Conservation (phyloP, 2,888 invertebrate species). For the Criorhina ranunculi region DNA sequence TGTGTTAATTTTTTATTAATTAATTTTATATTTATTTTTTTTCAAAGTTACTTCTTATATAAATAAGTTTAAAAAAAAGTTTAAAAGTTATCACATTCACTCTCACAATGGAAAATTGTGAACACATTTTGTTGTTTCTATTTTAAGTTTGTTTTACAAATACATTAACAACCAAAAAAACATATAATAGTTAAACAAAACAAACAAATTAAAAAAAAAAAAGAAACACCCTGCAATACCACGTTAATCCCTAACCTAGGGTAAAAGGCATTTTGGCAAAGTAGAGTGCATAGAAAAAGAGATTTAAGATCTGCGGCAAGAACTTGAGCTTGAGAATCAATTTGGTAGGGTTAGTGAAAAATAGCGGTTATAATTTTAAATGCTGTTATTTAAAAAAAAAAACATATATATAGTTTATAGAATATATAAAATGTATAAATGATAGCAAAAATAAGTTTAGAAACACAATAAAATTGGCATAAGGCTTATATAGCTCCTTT, state of each 20-base stretch:
- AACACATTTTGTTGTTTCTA: conserved; percentile 50
- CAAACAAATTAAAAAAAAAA: conserved; percentile 7
- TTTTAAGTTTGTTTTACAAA: conserved; percentile 46
- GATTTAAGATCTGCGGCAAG: conserved; percentile 72
- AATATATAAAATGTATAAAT: conserved; percentile 25
- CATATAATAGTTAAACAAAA: conserved; percentile 30
- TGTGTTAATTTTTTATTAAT: conserved; percentile 29
- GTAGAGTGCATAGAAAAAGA: conserved; percentile 56
- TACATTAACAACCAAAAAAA: conserved; percentile 49
- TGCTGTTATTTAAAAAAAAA: conserved; percentile 2
- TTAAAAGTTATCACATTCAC: conserved; percentile 67
- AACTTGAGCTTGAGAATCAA: conserved; percentile 36
- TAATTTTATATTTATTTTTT: conserved; percentile 9
- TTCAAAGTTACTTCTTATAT: conserved; percentile 36
- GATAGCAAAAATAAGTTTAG: conserved; percentile 14
- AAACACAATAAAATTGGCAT: conserved; percentile 5
- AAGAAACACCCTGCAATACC: conserved; percentile 66
- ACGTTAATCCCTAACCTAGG: conserved; percentile 68
- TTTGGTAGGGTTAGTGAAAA: conserved; percentile 40
- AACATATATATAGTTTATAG: too few species aligned
- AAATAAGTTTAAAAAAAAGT: conserved; percentile 40
- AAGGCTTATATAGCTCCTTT: conserved; percentile 6
- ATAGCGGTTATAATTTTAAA: conserved; percentile 7
- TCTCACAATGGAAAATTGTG: conserved; percentile 62
- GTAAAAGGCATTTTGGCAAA: conserved; percentile 73